These are phyloP conservation scores for Apodemia zela DNA, from an alignment of 2,888 invertebrate species.

Conservation along the genomic window DNA sequence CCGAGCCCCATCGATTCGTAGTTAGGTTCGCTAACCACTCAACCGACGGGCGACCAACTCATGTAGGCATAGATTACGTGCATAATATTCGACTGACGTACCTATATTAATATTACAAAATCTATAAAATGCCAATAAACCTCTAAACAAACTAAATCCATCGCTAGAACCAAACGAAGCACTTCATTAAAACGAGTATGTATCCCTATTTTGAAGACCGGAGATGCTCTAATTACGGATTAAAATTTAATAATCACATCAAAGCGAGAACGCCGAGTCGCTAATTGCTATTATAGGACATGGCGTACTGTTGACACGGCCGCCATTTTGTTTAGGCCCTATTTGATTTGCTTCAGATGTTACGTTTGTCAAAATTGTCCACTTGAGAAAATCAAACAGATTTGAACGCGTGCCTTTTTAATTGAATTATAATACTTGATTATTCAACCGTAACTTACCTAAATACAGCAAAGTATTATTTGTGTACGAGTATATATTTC, in stretches of 20 bases:
- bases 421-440: not conserved
- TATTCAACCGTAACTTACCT: not conserved
- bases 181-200: slow-evolving; percentile 7
- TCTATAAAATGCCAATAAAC: not conserved
- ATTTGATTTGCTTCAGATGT: slow-evolving; percentile 17
- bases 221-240: slow-evolving; percentile 25
- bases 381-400: not conserved
- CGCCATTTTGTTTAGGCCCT: slow-evolving; percentile 22
- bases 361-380: slow-evolving; percentile 12
- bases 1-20: too few species aligned
- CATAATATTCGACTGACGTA: too few species aligned
- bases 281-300: slow-evolving; percentile 26
- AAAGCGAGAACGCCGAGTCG: slow-evolving; percentile 27
- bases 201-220: not conserved
- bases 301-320: slow-evolving; percentile 16
- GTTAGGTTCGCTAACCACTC: too few species aligned
- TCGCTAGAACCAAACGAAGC: not conserved
- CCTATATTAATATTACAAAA: not conserved
- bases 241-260: slow-evolving; percentile 33
- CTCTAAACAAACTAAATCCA: slow-evolving; percentile 1
- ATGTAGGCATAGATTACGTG: too few species aligned
- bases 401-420: slow-evolving; percentile 7
- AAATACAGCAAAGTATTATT: not conserved
- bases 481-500: too few species aligned
- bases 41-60: too few species aligned